Base-by-base conservation (phyloP, 1,140 invertebrate genomes). In the Pollicipes pollicipes region DNA sequence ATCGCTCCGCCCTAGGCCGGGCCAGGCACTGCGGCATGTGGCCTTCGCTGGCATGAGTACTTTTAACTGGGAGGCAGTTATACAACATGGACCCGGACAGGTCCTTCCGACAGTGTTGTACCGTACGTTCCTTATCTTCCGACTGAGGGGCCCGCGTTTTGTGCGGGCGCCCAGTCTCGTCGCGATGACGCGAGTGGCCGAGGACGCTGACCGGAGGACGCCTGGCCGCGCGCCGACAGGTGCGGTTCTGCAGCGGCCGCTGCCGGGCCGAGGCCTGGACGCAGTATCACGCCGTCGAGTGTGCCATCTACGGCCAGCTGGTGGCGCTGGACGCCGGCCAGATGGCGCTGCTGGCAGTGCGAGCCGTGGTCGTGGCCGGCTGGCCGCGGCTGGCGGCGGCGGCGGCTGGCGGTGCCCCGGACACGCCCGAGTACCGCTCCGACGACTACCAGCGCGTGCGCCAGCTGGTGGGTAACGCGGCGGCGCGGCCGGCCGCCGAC, bases 401-500 rank as follows among this genome's bases (percentile, higher is more conserved):
- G 8, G 24, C 4, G 28, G 27, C 64, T 3, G 28, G 8, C 3
- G 24, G 27, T 10, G 3, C n/a, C 3, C n/a, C 64, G 27, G 10
- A 3, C 24, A 21, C 64, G 10, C 64, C 64, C 3, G 28, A 10
- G 64, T 66, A 66, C 28, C 64, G 64, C 27, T 66, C 64, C 26
- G 64, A 66, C 64, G 64, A 66, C 28, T 66, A 66, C 64, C 27
- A 29, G n/a, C 64, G 64, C 3, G 64, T 66, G 10, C 27, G 27
- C 3, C 24, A 66, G 72, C 78, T 95, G 27, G 84, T 86, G 27
- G 86, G 85, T 29, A 92, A 95, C 81, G 81, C 84, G 28, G 82
- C 87, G 3, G 83, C 86, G 76, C 81, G 91, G 73, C 81, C 83
- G 17, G 77, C 84, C 2, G 81, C 84, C 30, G 90, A 95, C 84